Evolutionary conservation across 2,888 invertebrate species (phyloP), one percentile per base, ranked within the genome.

Genomic region (Drosophila parthenogenetica): DNA sequence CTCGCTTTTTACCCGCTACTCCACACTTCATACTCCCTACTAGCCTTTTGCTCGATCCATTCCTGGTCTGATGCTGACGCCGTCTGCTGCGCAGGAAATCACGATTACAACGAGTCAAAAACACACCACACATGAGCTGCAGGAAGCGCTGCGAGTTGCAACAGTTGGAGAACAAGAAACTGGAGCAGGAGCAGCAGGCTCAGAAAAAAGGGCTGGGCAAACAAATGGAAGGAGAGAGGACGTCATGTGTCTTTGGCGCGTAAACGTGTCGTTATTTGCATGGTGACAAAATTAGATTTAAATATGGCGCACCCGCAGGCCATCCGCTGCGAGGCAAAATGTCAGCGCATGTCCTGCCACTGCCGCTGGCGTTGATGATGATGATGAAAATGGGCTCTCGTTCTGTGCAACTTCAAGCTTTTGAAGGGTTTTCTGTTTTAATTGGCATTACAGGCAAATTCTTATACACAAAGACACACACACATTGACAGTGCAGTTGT

Each of bases 241-340:
- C 45, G 17, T 65, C 59, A 50, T 73, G 73, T 77, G 73, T 77
- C 73, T 77, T 62, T 77, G 49, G 35, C 77, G 72, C 77, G 83
- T 72, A 64, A 76, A 72, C 69, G 73, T 73, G 77, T 69, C 80
- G 73, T 67, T 82, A 75, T 84, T 82, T 82, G 82, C 75, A 59
- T 69, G 81, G 78, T 70, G 82, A 81, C 85, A 81, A 88, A 87
- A 87, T 87, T 87, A 88, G 87, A 87, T 89, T 89, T 82, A 87
- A 89, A 89, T 87, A 81, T 69, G 81, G 69, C 67, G 60, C 87
- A 77, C 84, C 77, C 70, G 70, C 73, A 63, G 69, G 57, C 40
- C 48, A 60, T 63, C 43, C 48, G 49, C 61, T 35, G 48, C 50
- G 32, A 53, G 87, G 87, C 76, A 19, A 82, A 85, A 85, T 85